phyloP scores from a whole-genome alignment of 2,797 vertebrate species.

The Fistularia commersonii region DNA sequence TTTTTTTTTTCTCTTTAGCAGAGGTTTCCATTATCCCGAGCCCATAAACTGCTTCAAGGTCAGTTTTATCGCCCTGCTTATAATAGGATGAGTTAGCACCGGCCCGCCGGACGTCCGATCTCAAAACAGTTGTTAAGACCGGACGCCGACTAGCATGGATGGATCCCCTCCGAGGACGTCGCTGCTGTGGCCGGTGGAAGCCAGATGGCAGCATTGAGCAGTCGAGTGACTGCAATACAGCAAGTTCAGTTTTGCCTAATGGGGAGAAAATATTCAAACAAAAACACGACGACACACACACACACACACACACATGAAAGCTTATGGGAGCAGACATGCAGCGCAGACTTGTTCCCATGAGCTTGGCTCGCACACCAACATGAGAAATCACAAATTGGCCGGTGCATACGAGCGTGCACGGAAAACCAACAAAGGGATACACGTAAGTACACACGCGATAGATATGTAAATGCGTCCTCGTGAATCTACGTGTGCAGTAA shows the following conservation, averaged over 20 bases:
- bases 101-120: slow-evolving; percentile 60
- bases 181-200: slow-evolving; percentile 34
- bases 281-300: slow-evolving; percentile 4
- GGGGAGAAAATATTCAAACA: slow-evolving; percentile 12
- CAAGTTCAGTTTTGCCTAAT: not conserved
- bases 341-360: slow-evolving; percentile 17
- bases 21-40: slow-evolving; percentile 55
- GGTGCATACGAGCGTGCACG: slow-evolving; percentile 28
- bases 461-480: slow-evolving; percentile 48
- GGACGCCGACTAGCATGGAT: slow-evolving; percentile 50
- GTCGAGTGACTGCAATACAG: slow-evolving; percentile 8
- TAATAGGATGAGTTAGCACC: slow-evolving; percentile 63
- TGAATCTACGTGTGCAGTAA: slow-evolving; percentile 47
- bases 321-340: slow-evolving; percentile 24
- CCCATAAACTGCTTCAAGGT: slow-evolving; percentile 68
- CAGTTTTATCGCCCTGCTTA: slow-evolving; percentile 66
- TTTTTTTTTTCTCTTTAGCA: too few relatives aligned
- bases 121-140: slow-evolving; percentile 65
- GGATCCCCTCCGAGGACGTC: slow-evolving; percentile 45
- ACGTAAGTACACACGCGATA: slow-evolving; percentile 12
- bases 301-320: slow-evolving; percentile 7
- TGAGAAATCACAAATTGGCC: slow-evolving; percentile 28
- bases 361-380: slow-evolving; percentile 19
- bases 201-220: slow-evolving; percentile 79
- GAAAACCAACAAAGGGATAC: slow-evolving; percentile 20